These are phyloP conservation scores for Cydia strobilella DNA, from an alignment of 1,140 invertebrate genomes.

Conservation along the genomic window DNA sequence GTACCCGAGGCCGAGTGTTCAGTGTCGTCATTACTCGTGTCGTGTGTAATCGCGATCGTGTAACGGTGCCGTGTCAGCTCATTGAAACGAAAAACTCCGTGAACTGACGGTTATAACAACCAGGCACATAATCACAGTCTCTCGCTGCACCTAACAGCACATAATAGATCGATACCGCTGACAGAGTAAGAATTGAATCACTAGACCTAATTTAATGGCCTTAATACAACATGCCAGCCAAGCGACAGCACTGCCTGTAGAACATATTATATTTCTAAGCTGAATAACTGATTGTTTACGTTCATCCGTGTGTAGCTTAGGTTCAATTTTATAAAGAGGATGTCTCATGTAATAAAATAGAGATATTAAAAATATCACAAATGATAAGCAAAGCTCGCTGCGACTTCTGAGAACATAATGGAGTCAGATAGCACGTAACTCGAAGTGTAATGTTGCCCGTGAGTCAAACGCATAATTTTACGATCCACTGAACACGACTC, in stretches of 20 bases:
- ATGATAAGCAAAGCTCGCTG: slow-evolving; percentile 27
- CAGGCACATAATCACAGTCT: slow-evolving; percentile 19
- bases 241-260: not conserved
- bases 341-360: slow-evolving; percentile 35
- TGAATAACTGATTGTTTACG: not conserved
- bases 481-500: slow-evolving; percentile 46
- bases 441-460: slow-evolving; percentile 40
- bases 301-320: not conserved
- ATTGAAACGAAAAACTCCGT: slow-evolving; percentile 54
- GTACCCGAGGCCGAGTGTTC: not conserved
- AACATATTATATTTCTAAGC: not conserved
- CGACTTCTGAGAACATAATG: slow-evolving; percentile 43
- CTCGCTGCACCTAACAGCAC: slow-evolving; percentile 16
- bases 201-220: slow-evolving; percentile 11
- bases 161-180: slow-evolving; percentile 16
- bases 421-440: slow-evolving; percentile 44
- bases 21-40: slow-evolving; percentile 36
- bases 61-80: slow-evolving; percentile 60
- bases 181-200: slow-evolving; percentile 8
- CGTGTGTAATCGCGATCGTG: slow-evolving; percentile 54
- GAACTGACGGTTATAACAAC: slow-evolving; percentile 48
- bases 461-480: slow-evolving; percentile 52
- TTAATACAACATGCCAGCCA: not conserved
- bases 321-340: slow-evolving; percentile 5
- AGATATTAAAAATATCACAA: slow-evolving; percentile 38